A percentile compares a stretch with the other conserved stretches of the same genome.
Conservation (phyloP, 2,888 invertebrate genomes). For the Darwinula stevensoni region DNA sequence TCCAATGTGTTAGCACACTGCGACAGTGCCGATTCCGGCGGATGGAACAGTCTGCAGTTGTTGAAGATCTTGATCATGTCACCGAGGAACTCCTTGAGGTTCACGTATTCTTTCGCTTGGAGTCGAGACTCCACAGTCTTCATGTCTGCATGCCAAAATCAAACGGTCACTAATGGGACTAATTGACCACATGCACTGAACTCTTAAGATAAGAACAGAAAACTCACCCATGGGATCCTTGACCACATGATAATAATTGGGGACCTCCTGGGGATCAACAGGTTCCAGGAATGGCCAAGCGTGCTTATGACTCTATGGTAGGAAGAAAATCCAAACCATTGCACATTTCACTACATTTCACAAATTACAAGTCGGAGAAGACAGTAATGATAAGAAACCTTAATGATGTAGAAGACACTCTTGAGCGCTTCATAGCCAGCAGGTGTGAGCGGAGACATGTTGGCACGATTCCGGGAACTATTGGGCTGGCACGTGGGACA, state of each 20-base stretch:
- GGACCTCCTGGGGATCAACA: conserved; percentile 79
- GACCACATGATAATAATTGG: conserved; percentile 83
- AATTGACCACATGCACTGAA: background rate
- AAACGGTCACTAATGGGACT: background rate
- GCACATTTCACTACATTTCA: background rate
- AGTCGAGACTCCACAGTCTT: conserved; percentile 69
- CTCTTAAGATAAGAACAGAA: background rate
- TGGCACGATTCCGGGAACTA: conserved; percentile 59
- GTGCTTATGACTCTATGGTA: conserved; percentile 10
- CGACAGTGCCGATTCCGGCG: conserved; percentile 78
- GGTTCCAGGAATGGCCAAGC: conserved; percentile 97
- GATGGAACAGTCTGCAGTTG: conserved; percentile 93
- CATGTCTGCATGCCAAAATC: conserved; percentile 37
- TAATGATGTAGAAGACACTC: conserved; percentile 14
- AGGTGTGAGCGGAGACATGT: conserved; percentile 48
- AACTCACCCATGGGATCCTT: conserved; percentile 79
- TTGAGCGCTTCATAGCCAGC: conserved; percentile 54
- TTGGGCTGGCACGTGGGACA: conserved; percentile 85
- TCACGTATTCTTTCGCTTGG: conserved; percentile 47
- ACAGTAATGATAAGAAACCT: too few relatives aligned
- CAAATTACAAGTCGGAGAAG: too few relatives aligned
- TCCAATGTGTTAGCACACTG: conserved; percentile 85
- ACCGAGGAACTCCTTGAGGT: conserved; percentile 75
- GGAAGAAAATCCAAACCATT: background rate
- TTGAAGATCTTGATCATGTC: conserved; percentile 97